Evolutionary conservation across 1,140 invertebrate species (phyloP).

Genomic region (Aphaenogaster ashmeadi): DNA sequence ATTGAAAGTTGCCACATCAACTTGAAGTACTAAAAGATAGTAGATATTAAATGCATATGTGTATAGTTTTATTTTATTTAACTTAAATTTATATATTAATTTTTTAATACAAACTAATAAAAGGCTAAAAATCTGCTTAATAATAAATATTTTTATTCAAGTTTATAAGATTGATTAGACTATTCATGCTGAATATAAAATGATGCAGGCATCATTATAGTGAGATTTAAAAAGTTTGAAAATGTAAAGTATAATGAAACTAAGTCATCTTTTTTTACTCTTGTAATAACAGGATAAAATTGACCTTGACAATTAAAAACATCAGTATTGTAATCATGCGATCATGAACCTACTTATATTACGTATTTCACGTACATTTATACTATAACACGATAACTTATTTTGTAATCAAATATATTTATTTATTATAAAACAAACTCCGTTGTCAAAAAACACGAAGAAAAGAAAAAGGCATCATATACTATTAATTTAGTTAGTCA

Average conservation of each 20-base stretch:
- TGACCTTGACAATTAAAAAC: neutral
- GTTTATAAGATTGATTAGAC: conserved; percentile 44
- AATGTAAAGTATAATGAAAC: conserved; percentile 3
- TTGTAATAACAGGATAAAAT: conserved; percentile 25
- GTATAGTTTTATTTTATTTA: conserved; percentile 8
- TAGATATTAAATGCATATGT: neutral
- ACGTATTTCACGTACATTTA: neutral
- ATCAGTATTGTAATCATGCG: conserved; percentile 12
- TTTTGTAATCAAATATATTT: conserved; percentile 35
- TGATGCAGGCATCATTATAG: conserved; percentile 6
- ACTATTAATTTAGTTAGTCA: conserved; percentile 34
- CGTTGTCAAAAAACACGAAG: conserved; percentile 48
- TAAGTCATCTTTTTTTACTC: conserved; percentile 12
- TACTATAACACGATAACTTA: neutral
- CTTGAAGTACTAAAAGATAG: neutral
- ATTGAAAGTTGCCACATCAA: conserved; percentile 12
- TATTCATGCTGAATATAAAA: conserved; percentile 26
- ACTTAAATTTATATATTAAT: conserved; percentile 18
- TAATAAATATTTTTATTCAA: conserved; percentile 60
- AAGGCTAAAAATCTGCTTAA: conserved; percentile 36
- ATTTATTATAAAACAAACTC: conserved; percentile 28
- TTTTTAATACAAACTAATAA: conserved; percentile 14
- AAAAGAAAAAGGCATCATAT: conserved; percentile 23
- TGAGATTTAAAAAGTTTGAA: neutral
- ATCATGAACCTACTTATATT: conserved; percentile 13